Base-by-base conservation (phyloP, 2,797 vertebrate genomes). In the Hyperoplus immaculatus region DNA sequence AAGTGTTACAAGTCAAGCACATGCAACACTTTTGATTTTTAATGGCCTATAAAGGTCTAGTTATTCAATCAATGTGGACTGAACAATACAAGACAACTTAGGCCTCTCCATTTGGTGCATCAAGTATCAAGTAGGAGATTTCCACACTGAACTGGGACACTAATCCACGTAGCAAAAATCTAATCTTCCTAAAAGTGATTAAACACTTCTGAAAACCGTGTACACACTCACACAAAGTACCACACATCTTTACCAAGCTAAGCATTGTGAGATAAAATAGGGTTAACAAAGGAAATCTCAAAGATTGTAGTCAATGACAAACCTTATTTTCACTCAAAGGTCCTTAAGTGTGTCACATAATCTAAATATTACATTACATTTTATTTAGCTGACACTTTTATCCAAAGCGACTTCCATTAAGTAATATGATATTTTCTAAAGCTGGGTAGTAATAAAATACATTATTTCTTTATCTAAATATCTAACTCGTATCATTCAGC, bases 161-260 rank as follows among this genome's bases (percentile, higher is more conserved):
- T 84, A 85, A 88, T 84, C 80, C 47, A 67, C 76, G 62, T 29
- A 9, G 50, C 9, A 29, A 69, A 68, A n/a, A 4, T 5, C 56
- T 79, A 87, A 81, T 80, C 76, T 73, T 72, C 58, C 67, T 78
- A 50, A 87, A 72, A 75, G 61, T 78, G 78, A 85, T 89, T 88
- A 56, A 65, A 83, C 83, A 81, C 18, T 77, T 70, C 6, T 66
- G 6, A 73, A 83, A 75, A 60, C 61, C 46, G 46, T 6, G 14
- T 53, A 61, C 51, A 61, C 53, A 59, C n/a, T 64, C 45, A 49
- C 41, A 72, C 41, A 59, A 60, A 77, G 43, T 42, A 42, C 13
- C 14, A 47, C 53, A 68, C 65, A 54, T 59, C 50, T 66, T 70
- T 39, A 58, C 61, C 39, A n/a, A 53, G 60, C 68, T 51, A 66